Percentiles rank a stretch among this genome's conserved stretches.
These are phyloP conservation scores for Epirrhoe tristata DNA, from an alignment of 2,888 invertebrate species.

Conservation along the genomic window DNA sequence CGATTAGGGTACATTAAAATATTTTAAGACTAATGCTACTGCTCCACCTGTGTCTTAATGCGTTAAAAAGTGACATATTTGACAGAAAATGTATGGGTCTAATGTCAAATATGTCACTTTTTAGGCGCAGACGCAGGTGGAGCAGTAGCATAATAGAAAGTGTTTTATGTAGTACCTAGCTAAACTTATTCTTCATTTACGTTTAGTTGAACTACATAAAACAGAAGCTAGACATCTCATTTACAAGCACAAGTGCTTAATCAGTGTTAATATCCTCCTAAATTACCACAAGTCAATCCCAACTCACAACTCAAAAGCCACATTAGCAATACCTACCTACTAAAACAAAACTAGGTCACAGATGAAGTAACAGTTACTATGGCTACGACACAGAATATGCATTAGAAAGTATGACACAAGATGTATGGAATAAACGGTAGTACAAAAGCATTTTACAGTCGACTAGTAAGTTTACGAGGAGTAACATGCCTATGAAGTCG, in stretches of 20 bases:
- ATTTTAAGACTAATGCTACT: too few species aligned
- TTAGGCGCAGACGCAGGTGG: too few species aligned
- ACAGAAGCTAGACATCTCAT: slow-evolving; percentile 1
- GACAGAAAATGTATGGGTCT: too few species aligned
- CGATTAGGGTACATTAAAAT: too few species aligned
- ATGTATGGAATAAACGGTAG: slow-evolving; percentile 17
- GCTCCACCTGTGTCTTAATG: too few species aligned
- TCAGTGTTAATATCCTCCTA: background rate
- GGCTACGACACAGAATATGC: background rate
- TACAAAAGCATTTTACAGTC: slow-evolving; percentile 58
- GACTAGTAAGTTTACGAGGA: slow-evolving; percentile 70
- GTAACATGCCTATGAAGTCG: slow-evolving; percentile 58
- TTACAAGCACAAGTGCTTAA: background rate
- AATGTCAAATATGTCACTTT: too few species aligned
- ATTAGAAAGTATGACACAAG: background rate
- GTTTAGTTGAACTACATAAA: background rate
- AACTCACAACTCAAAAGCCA: background rate
- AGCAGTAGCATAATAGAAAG: too few species aligned
- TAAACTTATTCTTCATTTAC: too few species aligned
- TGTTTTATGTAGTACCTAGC: too few species aligned
- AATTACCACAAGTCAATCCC: background rate
- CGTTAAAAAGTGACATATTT: too few species aligned
- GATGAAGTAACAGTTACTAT: background rate
- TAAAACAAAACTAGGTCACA: background rate
- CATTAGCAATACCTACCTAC: background rate